Evolutionary conservation across 2,113 vertebrate genomes (phyloP).

Genomic region (Pterocles orientalis): DNA sequence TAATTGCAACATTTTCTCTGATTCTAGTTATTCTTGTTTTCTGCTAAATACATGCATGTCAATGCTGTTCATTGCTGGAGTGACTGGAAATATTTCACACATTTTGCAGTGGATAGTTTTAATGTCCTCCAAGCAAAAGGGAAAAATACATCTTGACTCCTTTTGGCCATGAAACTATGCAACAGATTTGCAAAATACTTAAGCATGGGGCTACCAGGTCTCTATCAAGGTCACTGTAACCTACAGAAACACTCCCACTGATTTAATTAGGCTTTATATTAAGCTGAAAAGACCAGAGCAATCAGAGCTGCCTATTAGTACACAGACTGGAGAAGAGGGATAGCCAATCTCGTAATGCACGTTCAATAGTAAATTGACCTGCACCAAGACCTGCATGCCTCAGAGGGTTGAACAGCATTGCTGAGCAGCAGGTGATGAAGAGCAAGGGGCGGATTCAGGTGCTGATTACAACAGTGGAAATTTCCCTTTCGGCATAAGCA

Average conservation of each 20-base stretch:
- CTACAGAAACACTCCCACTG: background rate
- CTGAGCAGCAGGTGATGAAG: background rate
- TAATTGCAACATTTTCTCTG: background rate
- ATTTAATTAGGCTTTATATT: background rate
- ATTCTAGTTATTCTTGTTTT: constrained; percentile 6
- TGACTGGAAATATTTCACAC: background rate
- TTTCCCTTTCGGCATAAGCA: background rate
- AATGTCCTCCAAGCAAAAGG: background rate
- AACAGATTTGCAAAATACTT: background rate
- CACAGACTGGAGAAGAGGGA: background rate
- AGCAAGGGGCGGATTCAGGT: background rate
- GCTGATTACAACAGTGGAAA: background rate
- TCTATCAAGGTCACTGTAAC: background rate
- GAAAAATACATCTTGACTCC: background rate
- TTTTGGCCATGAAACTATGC: background rate
- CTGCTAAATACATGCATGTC: background rate
- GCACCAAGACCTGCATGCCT: background rate
- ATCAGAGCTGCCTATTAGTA: background rate
- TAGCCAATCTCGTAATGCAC: background rate
- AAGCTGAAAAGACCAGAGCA: background rate
- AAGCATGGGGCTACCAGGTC: background rate
- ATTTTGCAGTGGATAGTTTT: background rate
- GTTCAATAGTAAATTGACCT: background rate
- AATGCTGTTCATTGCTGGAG: background rate
- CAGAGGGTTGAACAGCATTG: background rate